These are phyloP conservation scores for Sebastes steindachneri DNA, from an alignment of 2,797 vertebrate genomes.

Conservation along the genomic window DNA sequence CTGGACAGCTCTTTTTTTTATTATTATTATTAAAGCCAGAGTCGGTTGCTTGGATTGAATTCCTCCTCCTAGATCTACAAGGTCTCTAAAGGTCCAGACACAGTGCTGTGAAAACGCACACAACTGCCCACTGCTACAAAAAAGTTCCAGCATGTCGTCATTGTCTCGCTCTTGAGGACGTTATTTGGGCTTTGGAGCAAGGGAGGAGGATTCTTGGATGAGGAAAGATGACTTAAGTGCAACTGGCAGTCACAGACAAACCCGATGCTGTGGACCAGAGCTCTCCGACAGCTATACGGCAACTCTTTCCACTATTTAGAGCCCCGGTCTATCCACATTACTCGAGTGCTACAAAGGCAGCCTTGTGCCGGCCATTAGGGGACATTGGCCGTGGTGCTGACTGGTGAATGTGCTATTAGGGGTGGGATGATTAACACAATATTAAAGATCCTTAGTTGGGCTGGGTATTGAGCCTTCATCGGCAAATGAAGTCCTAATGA, in stretches of 20 bases:
- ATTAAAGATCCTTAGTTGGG: neutral
- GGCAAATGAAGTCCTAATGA: neutral
- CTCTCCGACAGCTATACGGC: constrained; percentile 55
- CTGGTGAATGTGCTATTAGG: neutral
- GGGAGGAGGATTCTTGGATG: constrained; percentile 32
- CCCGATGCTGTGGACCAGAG: constrained; percentile 5
- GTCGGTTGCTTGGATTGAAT: neutral
- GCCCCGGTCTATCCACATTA: constrained; percentile 25
- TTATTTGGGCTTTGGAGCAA: constrained; percentile 8
- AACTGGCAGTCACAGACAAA: constrained; percentile 28
- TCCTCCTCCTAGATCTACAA: constrained; percentile 27
- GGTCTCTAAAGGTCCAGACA: constrained; percentile 39
- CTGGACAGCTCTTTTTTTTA: constrained; percentile 12
- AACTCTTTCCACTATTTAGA: constrained; percentile 38
- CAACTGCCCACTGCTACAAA: constrained; percentile 29
- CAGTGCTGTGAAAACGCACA: constrained; percentile 48
- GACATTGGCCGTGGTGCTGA: neutral
- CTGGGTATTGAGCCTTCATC: neutral
- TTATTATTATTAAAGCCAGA: constrained; percentile 15
- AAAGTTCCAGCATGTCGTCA: constrained; percentile 32
- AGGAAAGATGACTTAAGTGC: constrained; percentile 40
- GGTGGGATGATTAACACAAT: neutral
- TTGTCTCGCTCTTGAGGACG: constrained; percentile 13
- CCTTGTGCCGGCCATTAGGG: constrained; percentile 9
- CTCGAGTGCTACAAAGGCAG: constrained; percentile 30